Evolutionary conservation across 2,797 vertebrate genomes (phyloP).

Genomic region (Tokudaia tokunoshimensis): DNA sequence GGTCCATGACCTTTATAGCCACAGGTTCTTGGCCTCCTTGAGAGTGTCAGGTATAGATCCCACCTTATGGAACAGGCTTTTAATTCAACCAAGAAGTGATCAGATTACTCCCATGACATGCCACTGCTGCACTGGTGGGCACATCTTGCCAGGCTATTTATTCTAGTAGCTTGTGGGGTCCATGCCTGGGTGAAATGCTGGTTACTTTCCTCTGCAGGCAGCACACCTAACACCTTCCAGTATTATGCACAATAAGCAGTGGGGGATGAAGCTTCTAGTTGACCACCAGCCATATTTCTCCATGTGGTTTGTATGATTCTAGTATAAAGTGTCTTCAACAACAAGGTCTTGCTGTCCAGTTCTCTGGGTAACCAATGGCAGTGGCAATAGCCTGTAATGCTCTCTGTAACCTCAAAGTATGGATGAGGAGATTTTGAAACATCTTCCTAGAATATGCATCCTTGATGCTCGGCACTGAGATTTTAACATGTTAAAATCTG

Average conservation of each 20-base stretch:
- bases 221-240: not conserved
- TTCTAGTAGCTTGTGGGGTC: not conserved
- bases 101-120: not conserved
- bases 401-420: not conserved
- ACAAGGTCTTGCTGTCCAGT: not conserved
- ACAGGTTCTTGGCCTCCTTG: not conserved
- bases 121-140: not conserved
- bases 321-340: too few relatives aligned
- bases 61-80: not conserved
- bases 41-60: not conserved
- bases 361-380: not conserved
- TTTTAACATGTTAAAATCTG: not conserved
- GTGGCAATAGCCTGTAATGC: not conserved
- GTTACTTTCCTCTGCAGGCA: not conserved
- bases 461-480: not conserved
- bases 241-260: not conserved
- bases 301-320: not conserved
- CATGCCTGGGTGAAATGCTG: not conserved
- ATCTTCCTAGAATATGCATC: not conserved
- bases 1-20: not conserved
- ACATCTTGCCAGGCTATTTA: not conserved
- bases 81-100: not conserved
- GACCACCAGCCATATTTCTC: not conserved
- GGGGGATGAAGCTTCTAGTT: not conserved
- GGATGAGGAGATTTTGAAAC: not conserved